These are phyloP conservation scores for Aphelinus atriplicis DNA, from an alignment of 1,140 invertebrate species.

Conservation along the genomic window DNA sequence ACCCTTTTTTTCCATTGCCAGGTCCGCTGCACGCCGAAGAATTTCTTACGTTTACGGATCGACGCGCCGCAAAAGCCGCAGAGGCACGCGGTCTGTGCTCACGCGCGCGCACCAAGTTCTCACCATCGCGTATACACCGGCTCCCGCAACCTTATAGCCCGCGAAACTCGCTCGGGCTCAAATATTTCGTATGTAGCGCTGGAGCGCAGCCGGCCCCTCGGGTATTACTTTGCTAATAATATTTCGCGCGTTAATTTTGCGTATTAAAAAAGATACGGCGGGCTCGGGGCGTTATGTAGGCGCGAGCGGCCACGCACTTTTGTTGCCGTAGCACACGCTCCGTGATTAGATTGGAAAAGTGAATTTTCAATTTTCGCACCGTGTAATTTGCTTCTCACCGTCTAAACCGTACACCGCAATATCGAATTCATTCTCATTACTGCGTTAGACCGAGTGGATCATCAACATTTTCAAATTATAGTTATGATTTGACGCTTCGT, in stretches of 20 bases:
- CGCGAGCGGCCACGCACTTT: too few relatives aligned
- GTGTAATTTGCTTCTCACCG: too few relatives aligned
- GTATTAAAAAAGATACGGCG: neutral
- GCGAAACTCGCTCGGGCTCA: neutral
- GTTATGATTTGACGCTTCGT: too few relatives aligned
- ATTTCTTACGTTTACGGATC: slow-evolving; percentile 36
- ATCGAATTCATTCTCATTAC: too few relatives aligned
- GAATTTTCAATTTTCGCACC: too few relatives aligned
- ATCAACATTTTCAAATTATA: too few relatives aligned
- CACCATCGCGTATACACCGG: neutral
- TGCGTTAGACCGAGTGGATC: too few relatives aligned
- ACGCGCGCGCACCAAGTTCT: neutral
- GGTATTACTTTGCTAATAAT: slow-evolving; percentile 24
- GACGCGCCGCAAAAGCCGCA: slow-evolving; percentile 38
- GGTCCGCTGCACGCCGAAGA: slow-evolving; percentile 3
- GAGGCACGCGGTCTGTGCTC: slow-evolving; percentile 12
- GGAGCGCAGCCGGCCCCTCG: neutral
- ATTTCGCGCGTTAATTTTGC: neutral
- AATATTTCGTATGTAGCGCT: too few relatives aligned
- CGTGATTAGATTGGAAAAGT: too few relatives aligned
- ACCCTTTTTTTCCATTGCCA: neutral
- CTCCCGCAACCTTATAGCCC: neutral
- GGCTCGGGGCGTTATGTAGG: too few relatives aligned
- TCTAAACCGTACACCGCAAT: too few relatives aligned
- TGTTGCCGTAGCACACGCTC: too few relatives aligned